A percentile compares a stretch with the other conserved stretches of the same genome.
Evolutionary conservation across 2,113 vertebrate species (phyloP).

Genomic region (Cnemophilus loriae): DNA sequence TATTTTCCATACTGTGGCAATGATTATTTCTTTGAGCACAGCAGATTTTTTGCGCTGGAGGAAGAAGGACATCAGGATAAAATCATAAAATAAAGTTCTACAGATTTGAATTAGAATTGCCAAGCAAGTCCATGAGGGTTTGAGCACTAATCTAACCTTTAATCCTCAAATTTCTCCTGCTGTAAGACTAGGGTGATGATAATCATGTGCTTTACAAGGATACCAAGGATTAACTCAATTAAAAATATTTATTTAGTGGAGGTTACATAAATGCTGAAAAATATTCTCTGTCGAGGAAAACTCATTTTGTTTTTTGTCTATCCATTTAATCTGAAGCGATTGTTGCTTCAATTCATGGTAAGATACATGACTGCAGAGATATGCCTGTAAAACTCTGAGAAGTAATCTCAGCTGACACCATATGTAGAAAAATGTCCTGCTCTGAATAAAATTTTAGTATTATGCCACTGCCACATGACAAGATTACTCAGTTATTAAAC

Average conservation of each 20-base stretch:
- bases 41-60: background rate
- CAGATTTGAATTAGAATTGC: background rate
- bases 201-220: background rate
- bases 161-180: background rate
- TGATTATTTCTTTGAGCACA: background rate
- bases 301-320: background rate
- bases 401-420: background rate
- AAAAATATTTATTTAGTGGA: background rate
- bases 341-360: background rate
- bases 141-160: background rate
- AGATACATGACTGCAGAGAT: background rate
- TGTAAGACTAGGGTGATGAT: background rate
- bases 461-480: background rate
- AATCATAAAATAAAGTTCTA: background rate
- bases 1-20: background rate
- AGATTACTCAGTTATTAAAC: background rate
- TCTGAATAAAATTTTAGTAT: background rate
- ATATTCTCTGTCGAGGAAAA: background rate
- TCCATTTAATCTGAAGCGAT: background rate
- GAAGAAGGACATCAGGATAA: background rate
- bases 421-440: background rate
- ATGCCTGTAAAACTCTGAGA: background rate
- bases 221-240: background rate
- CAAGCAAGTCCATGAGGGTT: background rate
- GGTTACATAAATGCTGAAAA: background rate